Conservation (phyloP, 2,888 invertebrate genomes). For the Zhengitettix transpicula region DNA sequence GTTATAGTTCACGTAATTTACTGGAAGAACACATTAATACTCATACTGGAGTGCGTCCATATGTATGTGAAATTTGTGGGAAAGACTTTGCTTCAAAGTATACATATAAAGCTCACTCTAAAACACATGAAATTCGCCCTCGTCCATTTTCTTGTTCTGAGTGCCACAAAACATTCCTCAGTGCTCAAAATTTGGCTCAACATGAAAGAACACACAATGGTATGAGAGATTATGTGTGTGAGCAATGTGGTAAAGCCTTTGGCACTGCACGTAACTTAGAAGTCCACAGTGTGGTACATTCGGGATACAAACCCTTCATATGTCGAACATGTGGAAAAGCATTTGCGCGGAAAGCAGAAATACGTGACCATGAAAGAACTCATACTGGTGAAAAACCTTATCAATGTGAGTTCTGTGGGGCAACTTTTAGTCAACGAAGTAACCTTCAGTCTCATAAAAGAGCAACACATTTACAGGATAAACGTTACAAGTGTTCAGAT, state of each 20-base stretch:
- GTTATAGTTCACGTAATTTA: constrained; percentile 48
- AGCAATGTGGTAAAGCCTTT: constrained; percentile 53
- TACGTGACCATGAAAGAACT: constrained; percentile 62
- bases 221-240: constrained; percentile 50
- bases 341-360: constrained; percentile 59
- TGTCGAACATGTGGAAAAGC: constrained; percentile 55
- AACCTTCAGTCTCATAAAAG: constrained; percentile 67
- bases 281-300: constrained; percentile 64
- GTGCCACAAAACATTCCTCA: constrained; percentile 57
- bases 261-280: constrained; percentile 59
- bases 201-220: constrained; percentile 60
- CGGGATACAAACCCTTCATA: constrained; percentile 51
- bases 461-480: constrained; percentile 59
- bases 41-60: constrained; percentile 50
- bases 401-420: constrained; percentile 59
- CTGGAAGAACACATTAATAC: constrained; percentile 56
- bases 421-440: constrained; percentile 64
- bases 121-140: constrained; percentile 51
- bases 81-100: constrained; percentile 68
- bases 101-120: constrained; percentile 56
- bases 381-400: constrained; percentile 41
- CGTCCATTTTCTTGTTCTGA: constrained; percentile 48
- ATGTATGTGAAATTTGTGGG: constrained; percentile 44
- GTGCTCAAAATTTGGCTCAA: constrained; percentile 56
- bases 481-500: constrained; percentile 48